These are phyloP conservation scores for Diachasma alloeum DNA, from an alignment of 1,140 invertebrate species.

Conservation along the genomic window DNA sequence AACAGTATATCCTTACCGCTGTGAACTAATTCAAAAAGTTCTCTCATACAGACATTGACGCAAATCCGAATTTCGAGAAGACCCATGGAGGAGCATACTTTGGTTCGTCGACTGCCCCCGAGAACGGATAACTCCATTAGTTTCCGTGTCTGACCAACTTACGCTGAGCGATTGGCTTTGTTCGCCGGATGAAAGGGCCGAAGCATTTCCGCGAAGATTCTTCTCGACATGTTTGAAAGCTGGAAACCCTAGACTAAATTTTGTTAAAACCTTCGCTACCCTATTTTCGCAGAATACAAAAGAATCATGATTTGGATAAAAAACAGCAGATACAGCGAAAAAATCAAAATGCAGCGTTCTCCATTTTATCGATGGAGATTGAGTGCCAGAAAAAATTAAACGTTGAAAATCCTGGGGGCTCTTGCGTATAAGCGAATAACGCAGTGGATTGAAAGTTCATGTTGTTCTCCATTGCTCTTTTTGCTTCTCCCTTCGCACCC, in stretches of 20 bases:
- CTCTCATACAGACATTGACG: too few relatives aligned
- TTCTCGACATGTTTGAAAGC: neutral
- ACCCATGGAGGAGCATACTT: too few relatives aligned
- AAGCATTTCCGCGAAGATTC: neutral
- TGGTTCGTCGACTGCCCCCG: too few relatives aligned
- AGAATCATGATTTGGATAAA: neutral
- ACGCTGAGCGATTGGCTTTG: constrained; percentile 47
- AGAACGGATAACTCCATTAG: neutral
- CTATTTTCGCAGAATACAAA: neutral
- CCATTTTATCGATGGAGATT: neutral
- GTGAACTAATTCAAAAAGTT: too few relatives aligned
- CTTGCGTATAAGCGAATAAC: neutral
- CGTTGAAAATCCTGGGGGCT: neutral
- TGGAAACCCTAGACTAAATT: neutral
- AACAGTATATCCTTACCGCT: too few relatives aligned
- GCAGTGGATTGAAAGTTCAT: neutral
- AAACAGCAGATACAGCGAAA: neutral
- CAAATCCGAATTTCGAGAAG: too few relatives aligned
- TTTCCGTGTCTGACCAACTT: constrained; percentile 37
- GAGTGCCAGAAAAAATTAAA: neutral
- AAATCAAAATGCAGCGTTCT: neutral
- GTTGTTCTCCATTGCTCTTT: neutral
- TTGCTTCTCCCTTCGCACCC: neutral
- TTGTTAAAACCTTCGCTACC: neutral
- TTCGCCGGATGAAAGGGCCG: constrained; percentile 28